These are phyloP conservation scores for Tipula unca DNA, from an alignment of 2,888 invertebrate species.

Conservation along the genomic window DNA sequence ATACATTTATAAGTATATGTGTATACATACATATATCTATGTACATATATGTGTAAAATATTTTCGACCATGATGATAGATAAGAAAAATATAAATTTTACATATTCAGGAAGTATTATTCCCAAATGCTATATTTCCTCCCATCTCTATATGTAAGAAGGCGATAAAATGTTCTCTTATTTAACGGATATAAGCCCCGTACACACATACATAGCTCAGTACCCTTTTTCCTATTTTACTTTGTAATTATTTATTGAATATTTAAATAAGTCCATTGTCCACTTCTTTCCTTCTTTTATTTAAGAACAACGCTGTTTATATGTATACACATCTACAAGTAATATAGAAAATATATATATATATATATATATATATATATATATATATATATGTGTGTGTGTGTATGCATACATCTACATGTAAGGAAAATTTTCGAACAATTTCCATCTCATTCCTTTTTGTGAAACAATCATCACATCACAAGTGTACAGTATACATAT, in stretches of 20 bases:
- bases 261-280: constrained; percentile 14
- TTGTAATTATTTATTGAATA: constrained; percentile 8
- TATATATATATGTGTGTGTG: neutral
- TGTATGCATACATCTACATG: neutral
- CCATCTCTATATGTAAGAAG: neutral
- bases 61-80: neutral
- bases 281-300: neutral
- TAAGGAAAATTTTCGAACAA: neutral
- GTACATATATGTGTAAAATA: neutral
- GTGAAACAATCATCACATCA: neutral
- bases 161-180: neutral
- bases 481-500: neutral
- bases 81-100: neutral
- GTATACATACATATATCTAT: neutral
- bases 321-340: neutral
- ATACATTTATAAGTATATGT: neutral
- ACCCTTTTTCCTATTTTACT: neutral
- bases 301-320: neutral
- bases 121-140: neutral
- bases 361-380: neutral
- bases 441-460: neutral
- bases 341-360: neutral
- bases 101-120: neutral
- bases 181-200: neutral
- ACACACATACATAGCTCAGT: neutral